Evolutionary conservation across 2,113 vertebrate genomes (phyloP).

Genomic region (Chiloscyllium plagiosum): DNA sequence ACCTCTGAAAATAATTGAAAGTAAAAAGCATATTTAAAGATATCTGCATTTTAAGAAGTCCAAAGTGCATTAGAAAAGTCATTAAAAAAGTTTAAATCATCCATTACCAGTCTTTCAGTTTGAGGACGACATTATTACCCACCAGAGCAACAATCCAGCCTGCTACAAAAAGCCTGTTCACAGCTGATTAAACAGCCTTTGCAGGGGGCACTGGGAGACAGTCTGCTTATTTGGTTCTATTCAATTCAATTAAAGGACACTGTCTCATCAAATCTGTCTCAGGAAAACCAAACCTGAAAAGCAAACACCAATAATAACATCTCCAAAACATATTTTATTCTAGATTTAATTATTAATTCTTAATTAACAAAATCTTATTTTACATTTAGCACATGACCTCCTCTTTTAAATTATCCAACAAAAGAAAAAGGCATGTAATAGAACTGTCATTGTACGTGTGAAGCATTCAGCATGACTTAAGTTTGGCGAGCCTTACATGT

Average conservation of each 20-base stretch:
- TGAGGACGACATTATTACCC: neutral
- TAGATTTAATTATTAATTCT: neutral
- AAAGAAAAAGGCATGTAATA: neutral
- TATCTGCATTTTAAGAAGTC: neutral
- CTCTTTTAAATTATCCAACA: neutral
- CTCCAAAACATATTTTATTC: neutral
- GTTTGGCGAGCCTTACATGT: neutral
- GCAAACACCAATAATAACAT: neutral
- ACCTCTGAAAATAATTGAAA: neutral
- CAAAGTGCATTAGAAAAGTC: neutral
- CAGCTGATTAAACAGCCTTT: conserved; percentile 32
- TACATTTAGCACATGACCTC: neutral
- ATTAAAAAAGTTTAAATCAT: neutral
- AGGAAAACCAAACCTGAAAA: neutral
- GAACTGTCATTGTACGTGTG: neutral
- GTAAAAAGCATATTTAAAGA: neutral
- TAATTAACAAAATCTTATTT: neutral
- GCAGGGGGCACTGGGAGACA: neutral
- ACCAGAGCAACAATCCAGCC: neutral
- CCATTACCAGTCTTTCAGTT: neutral
- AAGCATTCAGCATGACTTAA: neutral
- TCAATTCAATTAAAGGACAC: neutral
- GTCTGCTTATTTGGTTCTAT: neutral
- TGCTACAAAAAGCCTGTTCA: conserved; percentile 14
- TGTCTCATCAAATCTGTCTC: neutral